Evolutionary conservation across 64 coral and sea anemone genomes (phyloP), one percentile per base, ranked within the genome.

Genomic region (Actinia tenebrosa): DNA sequence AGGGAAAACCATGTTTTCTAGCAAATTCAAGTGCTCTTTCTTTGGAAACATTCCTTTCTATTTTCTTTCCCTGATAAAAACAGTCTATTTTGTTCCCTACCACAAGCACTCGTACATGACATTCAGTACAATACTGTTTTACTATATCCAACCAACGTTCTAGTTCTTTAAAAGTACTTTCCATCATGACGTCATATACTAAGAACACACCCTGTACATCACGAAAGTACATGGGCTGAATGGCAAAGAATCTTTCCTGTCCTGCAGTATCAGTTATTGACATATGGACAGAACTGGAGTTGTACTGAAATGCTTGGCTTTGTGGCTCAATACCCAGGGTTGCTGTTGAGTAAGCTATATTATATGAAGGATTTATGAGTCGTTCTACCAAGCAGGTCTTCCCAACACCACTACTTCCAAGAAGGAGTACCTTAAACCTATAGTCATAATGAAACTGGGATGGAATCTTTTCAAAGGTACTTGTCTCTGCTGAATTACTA

Each of bases 81-180:
- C 79, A 81, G 82, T 96, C 94, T 42, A 61, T 88, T 79, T 96
- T 96, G 78, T 96, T 96, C 10, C 94, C 94, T n/a, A 96, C 89
- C 11, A 87, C 22, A 85, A 96, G 86, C 44, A 96, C 83, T 22
- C 53, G 80, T 9, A 87, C 53, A 80, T 62, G 52, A 18, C 18
- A 83, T 17, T 95, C 90, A 3, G 78, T 82, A 77, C 94, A 92
- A 45, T 95, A 85, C 26, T 54, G 69, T 61, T 30, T 82, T 20
- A 91, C 94, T 56, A 71, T 10, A 66, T 93, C 53, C 19, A 93
- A 56, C 94, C 94, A 96, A 50, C 59, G 78, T 16, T 30, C 62
- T 86, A 95, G 84, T 72, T 69, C 54, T 15, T 87, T 45, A 87
- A 95, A 95, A 37, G 84, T 92, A 44, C 80, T 16, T 79, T 89